These are phyloP conservation scores for Megalurothrips usitatus DNA, from an alignment of 2,888 invertebrate species.

Conservation along the genomic window DNA sequence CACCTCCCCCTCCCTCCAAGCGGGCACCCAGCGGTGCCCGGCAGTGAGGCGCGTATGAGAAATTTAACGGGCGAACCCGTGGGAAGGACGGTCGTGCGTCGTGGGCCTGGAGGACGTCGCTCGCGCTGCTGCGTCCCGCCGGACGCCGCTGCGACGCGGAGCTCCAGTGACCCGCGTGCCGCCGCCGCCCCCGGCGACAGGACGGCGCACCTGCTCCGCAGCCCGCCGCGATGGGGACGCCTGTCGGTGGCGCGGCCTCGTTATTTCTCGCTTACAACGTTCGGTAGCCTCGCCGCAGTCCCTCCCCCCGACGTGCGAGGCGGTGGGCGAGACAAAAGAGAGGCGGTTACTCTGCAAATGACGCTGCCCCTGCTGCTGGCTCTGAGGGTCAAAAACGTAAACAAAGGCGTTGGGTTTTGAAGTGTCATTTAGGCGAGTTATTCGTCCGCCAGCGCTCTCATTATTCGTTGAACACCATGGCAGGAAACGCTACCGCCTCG, in stretches of 20 bases:
- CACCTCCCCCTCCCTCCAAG: background rate
- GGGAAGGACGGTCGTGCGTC: too few species aligned
- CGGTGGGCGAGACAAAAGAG: background rate
- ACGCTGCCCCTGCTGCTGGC: background rate
- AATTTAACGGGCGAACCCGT: background rate
- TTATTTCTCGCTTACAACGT: background rate
- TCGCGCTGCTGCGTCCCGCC: too few species aligned
- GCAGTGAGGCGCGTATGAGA: background rate
- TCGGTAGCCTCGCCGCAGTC: background rate
- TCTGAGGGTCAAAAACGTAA: slow-evolving; percentile 20
- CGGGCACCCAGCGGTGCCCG: background rate
- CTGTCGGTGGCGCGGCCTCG: too few species aligned
- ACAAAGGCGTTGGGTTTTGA: background rate
- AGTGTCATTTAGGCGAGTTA: background rate
- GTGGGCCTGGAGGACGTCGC: too few species aligned
- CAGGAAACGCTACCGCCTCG: background rate
- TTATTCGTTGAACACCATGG: background rate
- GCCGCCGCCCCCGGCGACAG: too few species aligned
- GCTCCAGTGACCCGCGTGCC: too few species aligned
- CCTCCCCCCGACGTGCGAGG: too few species aligned
- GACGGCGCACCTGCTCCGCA: too few species aligned
- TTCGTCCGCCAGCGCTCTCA: background rate
- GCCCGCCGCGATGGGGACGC: too few species aligned
- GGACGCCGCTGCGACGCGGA: too few species aligned
- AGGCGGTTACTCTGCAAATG: background rate